phyloP scores from a whole-genome alignment of 2,797 vertebrate species.

The Chiroxiphia lanceolata region DNA sequence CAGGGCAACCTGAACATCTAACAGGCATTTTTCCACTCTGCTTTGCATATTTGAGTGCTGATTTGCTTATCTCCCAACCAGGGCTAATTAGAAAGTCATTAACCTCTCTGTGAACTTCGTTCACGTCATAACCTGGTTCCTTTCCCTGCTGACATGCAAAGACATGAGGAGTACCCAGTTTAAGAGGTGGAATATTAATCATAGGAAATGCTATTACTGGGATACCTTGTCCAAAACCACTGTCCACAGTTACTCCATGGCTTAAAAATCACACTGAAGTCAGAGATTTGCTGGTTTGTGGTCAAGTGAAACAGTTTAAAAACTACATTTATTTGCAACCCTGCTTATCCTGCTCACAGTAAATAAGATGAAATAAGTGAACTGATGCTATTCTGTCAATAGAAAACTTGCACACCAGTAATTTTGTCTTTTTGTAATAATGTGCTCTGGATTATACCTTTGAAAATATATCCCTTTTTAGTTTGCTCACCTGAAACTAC shows the following conservation, averaged over 20 bases:
- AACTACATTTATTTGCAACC: not conserved
- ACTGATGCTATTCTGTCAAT: not conserved
- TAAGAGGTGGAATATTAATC: not conserved
- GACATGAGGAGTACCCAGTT: constrained; percentile 34
- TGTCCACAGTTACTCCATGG: not conserved
- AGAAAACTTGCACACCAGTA: not conserved
- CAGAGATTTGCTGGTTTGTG: not conserved
- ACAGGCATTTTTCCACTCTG: not conserved
- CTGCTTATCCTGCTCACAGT: not conserved
- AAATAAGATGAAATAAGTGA: not conserved
- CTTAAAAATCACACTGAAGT: not conserved
- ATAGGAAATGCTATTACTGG: not conserved
- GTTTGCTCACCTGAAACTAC: not conserved
- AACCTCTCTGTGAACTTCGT: constrained; percentile 59
- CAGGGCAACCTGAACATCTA: not conserved
- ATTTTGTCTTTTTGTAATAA: not conserved
- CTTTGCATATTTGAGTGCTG: not conserved
- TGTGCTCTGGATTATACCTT: accelerated
- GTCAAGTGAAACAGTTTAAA: not conserved
- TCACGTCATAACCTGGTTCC: not conserved
- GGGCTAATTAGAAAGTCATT: constrained; percentile 29
- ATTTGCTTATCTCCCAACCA: constrained; percentile 39
- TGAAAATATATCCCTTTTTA: not conserved
- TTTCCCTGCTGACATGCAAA: constrained; percentile 33
- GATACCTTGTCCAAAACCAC: not conserved